A percentile compares a stretch with the other conserved stretches of the same genome.
These are phyloP conservation scores for Lates calcarifer DNA, from an alignment of 2,113 vertebrate species.

Conservation along the genomic window DNA sequence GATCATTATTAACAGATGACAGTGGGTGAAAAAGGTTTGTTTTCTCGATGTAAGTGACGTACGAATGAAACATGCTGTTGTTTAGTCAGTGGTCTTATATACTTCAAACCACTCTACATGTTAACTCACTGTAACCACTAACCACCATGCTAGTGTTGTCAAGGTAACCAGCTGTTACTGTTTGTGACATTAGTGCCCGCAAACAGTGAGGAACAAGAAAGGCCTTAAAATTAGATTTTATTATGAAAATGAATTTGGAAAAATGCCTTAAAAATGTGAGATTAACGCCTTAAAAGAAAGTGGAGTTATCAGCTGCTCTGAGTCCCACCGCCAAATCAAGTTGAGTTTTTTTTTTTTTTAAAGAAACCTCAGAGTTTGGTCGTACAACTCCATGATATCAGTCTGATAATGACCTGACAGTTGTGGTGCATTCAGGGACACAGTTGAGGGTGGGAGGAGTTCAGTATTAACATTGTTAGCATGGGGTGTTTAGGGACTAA, in stretches of 20 bases:
- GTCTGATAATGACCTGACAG: not conserved
- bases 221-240: slow-evolving; percentile 27
- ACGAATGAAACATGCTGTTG: not conserved
- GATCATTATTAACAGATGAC: too few species aligned
- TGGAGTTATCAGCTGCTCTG: not conserved
- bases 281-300: slow-evolving; percentile 20
- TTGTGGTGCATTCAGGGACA: not conserved
- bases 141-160: not conserved
- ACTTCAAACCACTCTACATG: not conserved
- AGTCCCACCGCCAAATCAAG: not conserved
- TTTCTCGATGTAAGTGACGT: not conserved
- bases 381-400: not conserved
- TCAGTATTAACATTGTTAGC: not conserved
- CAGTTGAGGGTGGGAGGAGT: not conserved
- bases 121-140: not conserved
- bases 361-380: not conserved
- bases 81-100: not conserved
- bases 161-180: not conserved
- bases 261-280: slow-evolving; percentile 29
- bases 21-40: not conserved
- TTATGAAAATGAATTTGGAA: not conserved
- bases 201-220: not conserved
- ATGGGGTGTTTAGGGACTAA: not conserved
- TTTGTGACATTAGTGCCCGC: not conserved
- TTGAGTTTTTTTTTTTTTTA: not conserved